Evolutionary conservation across 2,113 vertebrate genomes (phyloP).

Genomic region (Corydoras sp.): DNA sequence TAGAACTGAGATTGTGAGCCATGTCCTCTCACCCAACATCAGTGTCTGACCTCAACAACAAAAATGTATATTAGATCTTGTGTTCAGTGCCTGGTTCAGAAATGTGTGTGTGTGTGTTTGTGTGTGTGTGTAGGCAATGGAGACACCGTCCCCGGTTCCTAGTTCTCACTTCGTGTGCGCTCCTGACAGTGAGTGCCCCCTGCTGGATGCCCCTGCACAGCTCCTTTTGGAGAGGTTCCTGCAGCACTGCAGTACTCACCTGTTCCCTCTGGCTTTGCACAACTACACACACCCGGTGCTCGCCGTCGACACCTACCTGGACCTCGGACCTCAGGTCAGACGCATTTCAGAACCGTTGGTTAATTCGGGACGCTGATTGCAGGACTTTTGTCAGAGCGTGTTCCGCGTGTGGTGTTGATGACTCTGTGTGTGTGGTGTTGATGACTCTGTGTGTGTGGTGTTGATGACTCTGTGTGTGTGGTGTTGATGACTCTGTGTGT

Average conservation of each 20-base stretch:
- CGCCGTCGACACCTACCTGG: slow-evolving; percentile 94
- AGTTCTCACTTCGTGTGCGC: slow-evolving; percentile 92
- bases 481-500: neutral
- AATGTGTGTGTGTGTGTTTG: slow-evolving; percentile 1
- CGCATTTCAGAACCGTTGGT: neutral
- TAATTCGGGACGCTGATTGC: neutral
- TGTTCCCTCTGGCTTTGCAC: slow-evolving; percentile 85
- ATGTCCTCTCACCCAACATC: too few relatives aligned
- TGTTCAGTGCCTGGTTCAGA: too few relatives aligned
- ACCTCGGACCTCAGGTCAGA: slow-evolving; percentile 86
- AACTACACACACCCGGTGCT: slow-evolving; percentile 85
- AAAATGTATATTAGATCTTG: too few relatives aligned
- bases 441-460: neutral
- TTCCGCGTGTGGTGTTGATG: too few relatives aligned
- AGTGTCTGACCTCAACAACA: too few relatives aligned
- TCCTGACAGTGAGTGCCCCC: slow-evolving; percentile 91
- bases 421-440: neutral
- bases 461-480: neutral
- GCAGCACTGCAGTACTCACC: slow-evolving; percentile 81
- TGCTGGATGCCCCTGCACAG: slow-evolving; percentile 87
- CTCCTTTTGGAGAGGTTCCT: slow-evolving; percentile 95
- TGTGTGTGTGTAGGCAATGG: slow-evolving; percentile 58
- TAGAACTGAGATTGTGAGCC: too few relatives aligned
- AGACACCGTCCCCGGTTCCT: slow-evolving; percentile 71
- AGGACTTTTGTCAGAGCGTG: too few relatives aligned